phyloP scores from a whole-genome alignment of 2,113 vertebrate genomes.

The Brachypteracias leptosomus region DNA sequence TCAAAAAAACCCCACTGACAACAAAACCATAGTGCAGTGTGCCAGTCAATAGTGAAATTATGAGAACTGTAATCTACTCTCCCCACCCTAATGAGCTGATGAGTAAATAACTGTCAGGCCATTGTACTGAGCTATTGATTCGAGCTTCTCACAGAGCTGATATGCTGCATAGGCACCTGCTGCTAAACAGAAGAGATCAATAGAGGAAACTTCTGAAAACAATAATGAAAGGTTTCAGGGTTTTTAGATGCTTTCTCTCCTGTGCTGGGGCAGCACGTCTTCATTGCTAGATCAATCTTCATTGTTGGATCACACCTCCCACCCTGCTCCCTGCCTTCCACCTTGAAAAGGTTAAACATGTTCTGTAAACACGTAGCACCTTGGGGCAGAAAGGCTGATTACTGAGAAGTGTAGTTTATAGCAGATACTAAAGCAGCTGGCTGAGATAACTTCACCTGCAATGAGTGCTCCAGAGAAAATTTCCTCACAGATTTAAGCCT shows the following conservation, averaged over 20 bases:
- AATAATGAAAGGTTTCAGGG: background rate
- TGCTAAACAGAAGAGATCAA: slow-evolving; percentile 8
- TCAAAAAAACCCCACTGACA: background rate
- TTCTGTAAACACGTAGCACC: rapidly evolving
- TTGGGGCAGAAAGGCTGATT: background rate
- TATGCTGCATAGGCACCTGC: background rate
- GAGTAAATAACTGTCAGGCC: slow-evolving; percentile 54
- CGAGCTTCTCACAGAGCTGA: background rate
- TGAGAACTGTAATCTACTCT: slow-evolving; percentile 48
- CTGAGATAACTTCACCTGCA: background rate
- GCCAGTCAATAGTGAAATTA: slow-evolving; percentile 19
- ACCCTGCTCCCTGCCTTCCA: background rate
- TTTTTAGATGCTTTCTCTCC: background rate
- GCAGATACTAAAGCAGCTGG: background rate
- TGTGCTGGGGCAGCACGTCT: background rate
- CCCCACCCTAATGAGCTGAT: slow-evolving; percentile 41
- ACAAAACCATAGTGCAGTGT: background rate
- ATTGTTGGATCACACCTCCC: background rate
- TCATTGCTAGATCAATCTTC: background rate
- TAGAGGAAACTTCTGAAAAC: background rate
- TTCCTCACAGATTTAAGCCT: background rate
- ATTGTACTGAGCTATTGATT: slow-evolving; percentile 10
- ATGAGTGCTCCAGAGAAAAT: background rate
- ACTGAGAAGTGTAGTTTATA: background rate
- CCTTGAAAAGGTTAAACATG: background rate